Base-by-base conservation (phyloP, 2,113 vertebrate genomes). In the Anguilla rostrata region DNA sequence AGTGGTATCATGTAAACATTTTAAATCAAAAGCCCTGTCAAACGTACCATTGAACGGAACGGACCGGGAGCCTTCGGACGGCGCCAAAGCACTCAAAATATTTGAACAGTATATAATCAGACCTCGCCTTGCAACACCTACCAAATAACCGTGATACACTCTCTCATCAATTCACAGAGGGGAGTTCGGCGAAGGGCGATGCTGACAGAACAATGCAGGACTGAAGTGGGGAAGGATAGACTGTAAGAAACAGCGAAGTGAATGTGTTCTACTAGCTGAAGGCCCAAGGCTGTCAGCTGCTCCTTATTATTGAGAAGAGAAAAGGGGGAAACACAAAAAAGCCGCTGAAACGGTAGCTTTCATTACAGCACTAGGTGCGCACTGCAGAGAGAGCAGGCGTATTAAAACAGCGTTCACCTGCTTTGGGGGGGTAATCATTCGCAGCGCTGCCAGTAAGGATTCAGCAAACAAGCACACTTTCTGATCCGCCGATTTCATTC, bases 161-260 rank as follows among this genome's bases (percentile, higher is more conserved):
- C 71, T n/a, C 71, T 34, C 71, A 75, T 75, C 71, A 75, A 75
- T 75, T 75, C 71, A 75, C 71, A n/a, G n/a, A 75, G 71, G 71
- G n/a, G 34, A 71, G 22, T 22, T 5, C 71, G 26, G 71, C 7
- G 71, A 9, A 75, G 26, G 63, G 63, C 63, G 20, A 71, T n/a
- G n/a, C 71, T 75, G 71, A 75, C 71, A 75, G 71, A 75, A 75
- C 71, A 75, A 75, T 75, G 16, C 71, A 12, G 7, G 71, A 29
- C 34, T 75, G 71, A 75, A 75, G 71, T 34, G 26, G 71, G 26
- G 26, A 34, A 75, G 1, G 26, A 75, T 75, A 75, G 71, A 75
- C 71, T 34, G 71, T 75, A 75, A 75, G n/a, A 75, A 26, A 75
- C 34, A 75, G n/a, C 71, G 11, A 34, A 75, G 71, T 75, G 71